Percentiles rank a stretch among this genome's conserved stretches.
These are phyloP conservation scores for Alfaro cultratus DNA, from an alignment of 2,797 vertebrate genomes.

Conservation along the genomic window DNA sequence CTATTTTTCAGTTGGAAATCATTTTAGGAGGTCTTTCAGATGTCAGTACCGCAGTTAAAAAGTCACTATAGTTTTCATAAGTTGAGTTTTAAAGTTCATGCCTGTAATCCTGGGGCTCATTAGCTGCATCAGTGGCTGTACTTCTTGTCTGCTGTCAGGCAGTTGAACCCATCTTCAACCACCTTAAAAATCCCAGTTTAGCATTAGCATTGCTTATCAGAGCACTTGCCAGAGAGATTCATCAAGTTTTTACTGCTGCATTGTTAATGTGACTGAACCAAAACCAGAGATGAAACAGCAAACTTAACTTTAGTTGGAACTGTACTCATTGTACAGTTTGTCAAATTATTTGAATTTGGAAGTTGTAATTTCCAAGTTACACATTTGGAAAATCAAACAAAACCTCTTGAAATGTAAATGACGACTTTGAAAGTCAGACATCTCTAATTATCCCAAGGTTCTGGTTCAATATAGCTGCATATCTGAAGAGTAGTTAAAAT, in stretches of 20 bases:
- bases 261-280: neutral
- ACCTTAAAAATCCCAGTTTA: constrained; percentile 4
- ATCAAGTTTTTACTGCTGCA: neutral
- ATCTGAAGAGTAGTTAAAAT: neutral
- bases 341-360: neutral
- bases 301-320: neutral
- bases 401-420: neutral
- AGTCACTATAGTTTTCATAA: neutral
- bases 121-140: neutral
- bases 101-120: constrained; percentile 3
- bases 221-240: constrained; percentile 2
- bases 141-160: constrained; percentile 6
- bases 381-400: neutral
- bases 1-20: too few species aligned
- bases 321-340: neutral
- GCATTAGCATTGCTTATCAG: constrained; percentile 7
- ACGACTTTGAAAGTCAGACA: neutral
- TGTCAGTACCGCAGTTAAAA: neutral
- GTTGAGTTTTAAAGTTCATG: constrained; percentile 2
- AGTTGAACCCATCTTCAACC: neutral
- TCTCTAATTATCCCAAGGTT: neutral
- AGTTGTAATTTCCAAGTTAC: neutral
- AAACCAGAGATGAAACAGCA: neutral
- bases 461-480: neutral
- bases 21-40: neutral